Evolutionary conservation across 1,140 invertebrate species (phyloP), one percentile per base, ranked within the genome.

Genomic region (Branchinecta lynchi): DNA sequence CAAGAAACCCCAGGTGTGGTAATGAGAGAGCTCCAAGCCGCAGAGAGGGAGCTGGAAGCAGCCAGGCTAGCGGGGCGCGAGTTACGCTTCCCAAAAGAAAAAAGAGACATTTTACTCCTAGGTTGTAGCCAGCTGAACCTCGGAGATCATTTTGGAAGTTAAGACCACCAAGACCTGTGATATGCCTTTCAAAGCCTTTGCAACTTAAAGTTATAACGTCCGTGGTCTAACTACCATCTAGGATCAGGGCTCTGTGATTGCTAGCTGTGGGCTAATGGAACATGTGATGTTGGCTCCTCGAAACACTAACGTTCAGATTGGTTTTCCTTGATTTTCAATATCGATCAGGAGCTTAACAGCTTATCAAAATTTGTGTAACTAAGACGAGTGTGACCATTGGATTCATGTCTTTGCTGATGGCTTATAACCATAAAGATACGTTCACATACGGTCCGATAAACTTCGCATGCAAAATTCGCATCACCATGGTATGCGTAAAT

Each of bases 21-120:
- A 15, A 81, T 86, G 0, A 83, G 86, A 72, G 92, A 96, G 78
- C 80, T 96, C 66, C 85, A 86, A 46, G 82, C 87, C 66, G 89
- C 92, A 0, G 90, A 95, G 77, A 81, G 89, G 44, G 93, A 96
- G 79, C 82, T 96, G 43, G 89, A 93, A 76, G 86, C 88, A n/a
- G 92, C 92, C 8, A 81, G 93, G 73, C 81, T 93, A 72, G 90
- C 91, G 45, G 93, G 92, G 0, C 82, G 92, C 66, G 93, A 96
- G 76, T 81, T 96, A 6, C 83, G 93, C 74, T 95, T 95, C 80
- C 92, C 91, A 44, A 96, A 96, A 79, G 93, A 96, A 79, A 96
- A 96, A 77, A 89, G 93, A 76, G 92, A 96, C 77, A 96, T 96
- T 77, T 80, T 96, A 12, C 87, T 93, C 81, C 82, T 93, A 73